phyloP scores from a whole-genome alignment of 53 echinoderm and acorn worm genomes.

The Echinometra lucunter region DNA sequence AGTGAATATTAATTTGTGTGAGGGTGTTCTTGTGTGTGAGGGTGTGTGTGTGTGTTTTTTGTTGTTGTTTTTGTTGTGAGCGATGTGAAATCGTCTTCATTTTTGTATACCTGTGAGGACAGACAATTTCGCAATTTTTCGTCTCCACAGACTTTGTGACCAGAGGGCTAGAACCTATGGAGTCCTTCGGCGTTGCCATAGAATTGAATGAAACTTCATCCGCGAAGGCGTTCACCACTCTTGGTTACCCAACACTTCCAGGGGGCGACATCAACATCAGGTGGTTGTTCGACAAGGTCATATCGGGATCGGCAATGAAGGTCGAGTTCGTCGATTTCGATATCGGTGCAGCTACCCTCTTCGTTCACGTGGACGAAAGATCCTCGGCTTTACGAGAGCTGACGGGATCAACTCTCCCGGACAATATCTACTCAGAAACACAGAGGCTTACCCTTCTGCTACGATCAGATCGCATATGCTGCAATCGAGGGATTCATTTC shows the following conservation, averaged over 20 bases:
- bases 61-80: not conserved
- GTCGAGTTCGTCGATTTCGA: slow-evolving; percentile 55
- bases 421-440: not conserved
- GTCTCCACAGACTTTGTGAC: not conserved
- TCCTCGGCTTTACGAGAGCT: not conserved
- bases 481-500: slow-evolving; percentile 36
- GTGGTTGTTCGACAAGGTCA: slow-evolving; percentile 8
- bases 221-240: not conserved
- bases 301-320: slow-evolving; percentile 4
- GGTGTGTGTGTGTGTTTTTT: too few relatives aligned
- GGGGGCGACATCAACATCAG: not conserved
- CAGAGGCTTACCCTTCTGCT: not conserved
- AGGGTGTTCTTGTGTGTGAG: too few relatives aligned
- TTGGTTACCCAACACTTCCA: slow-evolving; percentile 36
- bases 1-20: too few relatives aligned
- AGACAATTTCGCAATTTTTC: not conserved
- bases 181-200: slow-evolving; percentile 15
- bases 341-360: slow-evolving; percentile 27
- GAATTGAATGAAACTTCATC: slow-evolving; percentile 31
- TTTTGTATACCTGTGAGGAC: not conserved
- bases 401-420: slow-evolving; percentile 9
- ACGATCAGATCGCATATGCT: not conserved
- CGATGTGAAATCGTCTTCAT: too few relatives aligned
- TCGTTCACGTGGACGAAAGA: not conserved
- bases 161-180: not conserved